Percentiles rank a stretch among this genome's conserved stretches.
phyloP scores from a whole-genome alignment of 2,797 vertebrate genomes.

The Eulemur rubriventer region DNA sequence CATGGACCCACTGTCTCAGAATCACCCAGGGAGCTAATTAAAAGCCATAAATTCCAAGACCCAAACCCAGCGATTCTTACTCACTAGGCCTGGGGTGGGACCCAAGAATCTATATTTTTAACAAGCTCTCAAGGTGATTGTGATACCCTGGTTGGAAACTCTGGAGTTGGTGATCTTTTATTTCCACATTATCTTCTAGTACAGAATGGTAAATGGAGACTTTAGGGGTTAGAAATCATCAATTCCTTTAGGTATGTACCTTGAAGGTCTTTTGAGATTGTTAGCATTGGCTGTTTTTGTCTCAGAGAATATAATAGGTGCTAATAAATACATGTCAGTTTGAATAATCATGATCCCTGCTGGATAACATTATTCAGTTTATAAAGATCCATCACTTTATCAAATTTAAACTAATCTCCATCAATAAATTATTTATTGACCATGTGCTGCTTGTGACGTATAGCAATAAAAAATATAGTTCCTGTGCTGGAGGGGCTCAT shows the following conservation, averaged over 20 bases:
- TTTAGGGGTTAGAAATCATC: neutral
- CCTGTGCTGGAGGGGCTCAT: neutral
- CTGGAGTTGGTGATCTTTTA: neutral
- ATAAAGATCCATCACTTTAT: neutral
- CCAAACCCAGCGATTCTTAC: neutral
- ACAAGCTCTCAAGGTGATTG: neutral
- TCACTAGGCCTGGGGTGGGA: neutral
- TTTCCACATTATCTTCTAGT: neutral
- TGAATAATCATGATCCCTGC: constrained; percentile 3
- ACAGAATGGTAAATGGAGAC: constrained; percentile 6
- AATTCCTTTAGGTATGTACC: neutral
- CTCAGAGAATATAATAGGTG: neutral
- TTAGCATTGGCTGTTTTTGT: neutral
- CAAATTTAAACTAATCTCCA: constrained; percentile 16
- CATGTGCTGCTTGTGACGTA: neutral
- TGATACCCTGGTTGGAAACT: neutral
- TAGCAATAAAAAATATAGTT: neutral
- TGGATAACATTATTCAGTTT: neutral
- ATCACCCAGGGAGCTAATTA: neutral
- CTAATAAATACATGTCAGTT: neutral
- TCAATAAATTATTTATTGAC: constrained; percentile 27
- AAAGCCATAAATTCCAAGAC: neutral
- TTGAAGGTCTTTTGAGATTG: neutral
- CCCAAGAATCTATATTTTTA: constrained; percentile 10
- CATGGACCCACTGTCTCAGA: neutral